Base-by-base conservation (phyloP, 1,140 invertebrate species). In the Monochamus saltuarius region DNA sequence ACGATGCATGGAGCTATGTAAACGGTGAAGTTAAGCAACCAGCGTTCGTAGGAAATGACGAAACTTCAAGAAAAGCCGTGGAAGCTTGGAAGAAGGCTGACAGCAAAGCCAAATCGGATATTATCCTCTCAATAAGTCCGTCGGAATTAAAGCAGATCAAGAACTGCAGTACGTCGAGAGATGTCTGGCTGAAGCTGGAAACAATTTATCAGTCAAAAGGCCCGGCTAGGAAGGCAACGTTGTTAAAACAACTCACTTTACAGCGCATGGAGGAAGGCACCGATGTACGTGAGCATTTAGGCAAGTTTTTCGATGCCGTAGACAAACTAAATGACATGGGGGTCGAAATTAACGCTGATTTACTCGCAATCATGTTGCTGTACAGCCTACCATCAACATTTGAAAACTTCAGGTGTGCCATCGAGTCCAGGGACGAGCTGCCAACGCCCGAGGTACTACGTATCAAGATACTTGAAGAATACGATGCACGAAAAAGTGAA, bases 321-420 rank as follows among this genome's bases (percentile, higher is more conserved):
- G 69, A 73, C 38, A 66, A 64, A 64, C 53, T 74, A 10, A 36
- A 55, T 13, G 65, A 66, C 34, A 62, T 73, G 43, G 56, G 67
- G 0, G 17, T 73, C 11, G 37, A 53, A 4, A 66, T 66, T 1
- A 51, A 56, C 14, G 45, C 63, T 9, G 66, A 73, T 55, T 17
- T 71, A 38, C 19, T 71, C 6, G 16, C 64, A 6, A 68, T 73
- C 13, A 52, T 73, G 35, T 45, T 72, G 9, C 73, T 7, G 6
- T 67, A 72, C 35, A 73, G 69, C 49, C 38, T 69, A 4, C 72
- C 69, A 7, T 57, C 45, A 0, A 64, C 35, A 4, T 74, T 50
- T 50, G 67, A 74, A 49, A 69, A 66, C 39, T 73, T 71, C 42
- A 45, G 66, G 11, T 70, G 65, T 61, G 67, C 69, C 10, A 63